phyloP scores from a whole-genome alignment of 2,113 vertebrate genomes.

The Eolophus roseicapilla region DNA sequence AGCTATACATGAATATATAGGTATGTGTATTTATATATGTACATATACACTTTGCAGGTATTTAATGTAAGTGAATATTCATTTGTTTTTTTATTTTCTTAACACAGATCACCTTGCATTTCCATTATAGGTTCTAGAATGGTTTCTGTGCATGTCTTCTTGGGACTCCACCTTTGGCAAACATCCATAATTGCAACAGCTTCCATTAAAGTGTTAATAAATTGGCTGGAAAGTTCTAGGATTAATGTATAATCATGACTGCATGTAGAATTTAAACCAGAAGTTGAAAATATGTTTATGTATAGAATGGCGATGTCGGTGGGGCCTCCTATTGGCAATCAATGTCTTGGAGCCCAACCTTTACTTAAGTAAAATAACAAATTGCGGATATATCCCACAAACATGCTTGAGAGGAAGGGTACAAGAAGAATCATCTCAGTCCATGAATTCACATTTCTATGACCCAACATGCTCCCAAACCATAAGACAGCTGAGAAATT shows the following conservation, averaged over 20 bases:
- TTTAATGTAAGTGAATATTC: not conserved
- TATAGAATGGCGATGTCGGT: not conserved
- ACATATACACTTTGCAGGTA: accelerated
- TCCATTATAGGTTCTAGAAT: not conserved
- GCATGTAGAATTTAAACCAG: not conserved
- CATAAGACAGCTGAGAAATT: not conserved
- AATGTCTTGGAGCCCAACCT: not conserved
- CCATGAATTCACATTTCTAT: not conserved
- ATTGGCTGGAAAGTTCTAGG: not conserved
- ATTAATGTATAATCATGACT: not conserved
- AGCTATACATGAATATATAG: not conserved
- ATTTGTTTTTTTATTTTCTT: not conserved
- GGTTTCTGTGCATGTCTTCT: not conserved
- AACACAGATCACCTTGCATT: not conserved
- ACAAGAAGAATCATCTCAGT: not conserved
- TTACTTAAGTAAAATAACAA: not conserved
- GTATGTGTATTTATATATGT: not conserved
- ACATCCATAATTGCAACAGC: not conserved
- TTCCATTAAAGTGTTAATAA: not conserved
- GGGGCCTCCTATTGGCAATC: accelerated
- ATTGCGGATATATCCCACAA: not conserved
- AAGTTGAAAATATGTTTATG: not conserved
- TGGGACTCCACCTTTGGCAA: not conserved
- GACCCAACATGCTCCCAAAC: not conserved
- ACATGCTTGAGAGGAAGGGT: accelerated